These are phyloP conservation scores for Tachina fera DNA, from an alignment of 2,888 invertebrate genomes.

Conservation along the genomic window DNA sequence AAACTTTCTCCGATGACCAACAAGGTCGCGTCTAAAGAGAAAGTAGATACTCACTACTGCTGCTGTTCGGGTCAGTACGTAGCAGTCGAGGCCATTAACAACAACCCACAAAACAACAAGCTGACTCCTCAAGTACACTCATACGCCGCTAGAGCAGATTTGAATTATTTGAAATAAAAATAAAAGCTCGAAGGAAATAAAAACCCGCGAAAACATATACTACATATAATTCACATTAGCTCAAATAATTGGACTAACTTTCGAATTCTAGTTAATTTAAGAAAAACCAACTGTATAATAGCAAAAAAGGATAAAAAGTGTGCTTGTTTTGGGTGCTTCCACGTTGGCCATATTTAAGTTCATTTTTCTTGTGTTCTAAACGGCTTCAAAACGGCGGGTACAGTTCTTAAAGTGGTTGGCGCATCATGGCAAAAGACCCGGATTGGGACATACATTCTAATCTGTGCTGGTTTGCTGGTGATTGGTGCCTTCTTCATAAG, in stretches of 20 bases:
- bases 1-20: slow-evolving; percentile 81
- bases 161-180: slow-evolving; percentile 77
- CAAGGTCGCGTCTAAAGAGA: slow-evolving; percentile 79
- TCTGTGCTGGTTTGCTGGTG: slow-evolving; percentile 87
- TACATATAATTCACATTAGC: not conserved
- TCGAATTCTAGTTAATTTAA: not conserved
- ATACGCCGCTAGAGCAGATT: slow-evolving; percentile 81
- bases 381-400: slow-evolving; percentile 81
- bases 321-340: not conserved
- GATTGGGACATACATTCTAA: slow-evolving; percentile 88
- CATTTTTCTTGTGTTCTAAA: slow-evolving; percentile 55
- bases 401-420: slow-evolving; percentile 90
- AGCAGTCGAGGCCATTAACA: not conserved
- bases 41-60: slow-evolving; percentile 80
- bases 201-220: slow-evolving; percentile 26
- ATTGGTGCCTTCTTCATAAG: slow-evolving; percentile 88
- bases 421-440: slow-evolving; percentile 91
- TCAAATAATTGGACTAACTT: not conserved
- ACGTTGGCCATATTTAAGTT: slow-evolving; percentile 26
- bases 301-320: not conserved
- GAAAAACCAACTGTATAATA: not conserved
- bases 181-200: not conserved
- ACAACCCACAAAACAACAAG: slow-evolving; percentile 49
- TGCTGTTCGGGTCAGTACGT: slow-evolving; percentile 69
- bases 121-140: slow-evolving; percentile 77